phyloP scores from a whole-genome alignment of 1,140 invertebrate species.

The Diachasma alloeum region DNA sequence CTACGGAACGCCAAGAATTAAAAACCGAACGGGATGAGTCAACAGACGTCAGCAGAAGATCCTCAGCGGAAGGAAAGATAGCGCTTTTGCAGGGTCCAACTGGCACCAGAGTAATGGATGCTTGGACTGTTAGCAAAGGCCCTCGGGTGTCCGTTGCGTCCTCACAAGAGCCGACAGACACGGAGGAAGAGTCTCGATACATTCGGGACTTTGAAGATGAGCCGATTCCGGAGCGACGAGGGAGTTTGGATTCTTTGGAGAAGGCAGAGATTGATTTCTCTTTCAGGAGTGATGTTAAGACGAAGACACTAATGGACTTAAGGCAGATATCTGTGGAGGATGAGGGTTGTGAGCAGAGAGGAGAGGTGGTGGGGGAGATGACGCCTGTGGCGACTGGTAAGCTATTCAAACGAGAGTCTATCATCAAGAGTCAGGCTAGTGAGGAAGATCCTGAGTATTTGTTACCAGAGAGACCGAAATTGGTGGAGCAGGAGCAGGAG shows the following conservation, averaged over 20 bases:
- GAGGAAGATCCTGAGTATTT: conserved; percentile 62
- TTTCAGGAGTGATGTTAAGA: conserved; percentile 48
- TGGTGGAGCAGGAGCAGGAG: conserved; percentile 60
- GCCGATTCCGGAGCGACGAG: conserved; percentile 36
- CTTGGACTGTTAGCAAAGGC: conserved; percentile 58
- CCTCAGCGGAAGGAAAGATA: conserved; percentile 59
- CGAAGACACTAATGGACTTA: conserved; percentile 53
- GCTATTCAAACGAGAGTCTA: conserved; percentile 59
- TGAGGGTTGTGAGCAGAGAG: conserved; percentile 13
- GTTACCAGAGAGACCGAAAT: conserved; percentile 58
- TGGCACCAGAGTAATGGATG: conserved; percentile 52
- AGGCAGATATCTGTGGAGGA: conserved; percentile 46
- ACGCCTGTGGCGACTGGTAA: conserved; percentile 40
- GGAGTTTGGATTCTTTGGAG: conserved; percentile 37
- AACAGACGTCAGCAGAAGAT: conserved; percentile 49
- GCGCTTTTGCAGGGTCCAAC: conserved; percentile 56
- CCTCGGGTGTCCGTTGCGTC: conserved; percentile 45
- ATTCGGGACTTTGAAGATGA: conserved; percentile 36
- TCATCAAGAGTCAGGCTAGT: conserved; percentile 62
- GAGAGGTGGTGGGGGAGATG: background rate
- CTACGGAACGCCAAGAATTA: conserved; percentile 32
- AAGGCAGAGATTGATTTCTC: conserved; percentile 53
- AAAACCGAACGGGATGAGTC: conserved; percentile 45
- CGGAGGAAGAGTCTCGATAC: conserved; percentile 50
- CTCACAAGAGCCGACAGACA: conserved; percentile 55